Conservation (phyloP, 2,113 vertebrate genomes). For the Burhinus oedicnemus region DNA sequence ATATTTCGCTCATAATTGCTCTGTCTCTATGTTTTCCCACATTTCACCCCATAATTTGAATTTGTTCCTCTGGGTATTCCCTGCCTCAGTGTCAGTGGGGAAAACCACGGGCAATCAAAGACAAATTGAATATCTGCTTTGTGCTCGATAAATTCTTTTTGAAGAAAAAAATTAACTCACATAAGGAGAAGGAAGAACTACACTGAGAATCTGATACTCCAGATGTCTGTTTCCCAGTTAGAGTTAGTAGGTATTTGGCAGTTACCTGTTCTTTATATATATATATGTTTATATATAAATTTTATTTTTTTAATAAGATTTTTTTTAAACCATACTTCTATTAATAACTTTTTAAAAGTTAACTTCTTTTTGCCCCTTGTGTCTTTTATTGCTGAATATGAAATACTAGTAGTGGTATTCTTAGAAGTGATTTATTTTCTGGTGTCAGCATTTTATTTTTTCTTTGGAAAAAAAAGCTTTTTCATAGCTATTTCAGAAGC, state of each 20-base stretch:
- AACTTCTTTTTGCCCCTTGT: background rate
- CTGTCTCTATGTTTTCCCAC: background rate
- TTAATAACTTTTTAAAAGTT: background rate
- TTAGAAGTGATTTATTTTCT: constrained; percentile 5
- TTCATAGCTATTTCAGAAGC: background rate
- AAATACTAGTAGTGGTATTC: background rate
- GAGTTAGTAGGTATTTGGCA: background rate
- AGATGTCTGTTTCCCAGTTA: background rate
- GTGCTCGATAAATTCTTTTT: background rate
- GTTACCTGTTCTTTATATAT: background rate
- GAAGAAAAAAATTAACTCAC: background rate
- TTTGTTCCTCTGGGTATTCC: background rate
- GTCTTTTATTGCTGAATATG: background rate
- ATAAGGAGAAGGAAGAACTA: background rate
- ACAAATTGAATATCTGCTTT: background rate
- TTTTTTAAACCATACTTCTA: background rate
- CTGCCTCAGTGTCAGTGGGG: background rate
- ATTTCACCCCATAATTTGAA: background rate
- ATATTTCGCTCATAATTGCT: background rate
- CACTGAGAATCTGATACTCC: background rate
- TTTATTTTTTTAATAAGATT: background rate
- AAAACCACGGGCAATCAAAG: background rate
- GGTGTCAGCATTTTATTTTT: background rate
- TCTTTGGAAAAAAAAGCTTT: background rate
- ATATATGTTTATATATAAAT: background rate